Evolutionary conservation across 2,113 vertebrate genomes (phyloP).

Genomic region (Parus major): DNA sequence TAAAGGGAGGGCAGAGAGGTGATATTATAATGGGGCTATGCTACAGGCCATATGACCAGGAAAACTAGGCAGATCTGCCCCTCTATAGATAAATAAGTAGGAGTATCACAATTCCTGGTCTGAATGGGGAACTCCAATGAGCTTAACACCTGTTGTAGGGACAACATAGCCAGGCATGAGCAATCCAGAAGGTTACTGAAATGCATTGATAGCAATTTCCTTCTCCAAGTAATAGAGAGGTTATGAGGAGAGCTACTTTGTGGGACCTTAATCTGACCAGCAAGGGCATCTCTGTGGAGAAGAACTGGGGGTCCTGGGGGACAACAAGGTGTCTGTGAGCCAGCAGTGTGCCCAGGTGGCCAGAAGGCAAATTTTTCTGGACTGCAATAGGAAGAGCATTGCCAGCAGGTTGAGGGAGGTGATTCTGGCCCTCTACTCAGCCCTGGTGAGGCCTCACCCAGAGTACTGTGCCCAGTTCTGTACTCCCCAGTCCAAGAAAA

Average conservation of each 20-base stretch:
- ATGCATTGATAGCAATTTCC: neutral
- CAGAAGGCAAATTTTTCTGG: neutral
- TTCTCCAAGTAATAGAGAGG: neutral
- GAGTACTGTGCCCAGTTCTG: neutral
- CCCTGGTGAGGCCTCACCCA: neutral
- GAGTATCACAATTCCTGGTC: neutral
- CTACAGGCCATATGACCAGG: no score
- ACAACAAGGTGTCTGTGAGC: neutral
- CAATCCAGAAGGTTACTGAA: neutral
- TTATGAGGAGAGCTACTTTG: neutral
- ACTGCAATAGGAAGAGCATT: neutral
- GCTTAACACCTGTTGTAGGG: neutral
- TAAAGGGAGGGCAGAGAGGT: neutral
- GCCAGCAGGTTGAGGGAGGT: neutral
- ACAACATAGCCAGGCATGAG: neutral
- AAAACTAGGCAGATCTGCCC: neutral
- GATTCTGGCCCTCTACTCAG: neutral
- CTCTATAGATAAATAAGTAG: neutral
- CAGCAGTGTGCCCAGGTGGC: neutral
- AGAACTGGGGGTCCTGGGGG: neutral
- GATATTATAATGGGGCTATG: neutral
- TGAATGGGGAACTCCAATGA: neutral
- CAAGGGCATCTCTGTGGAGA: neutral
- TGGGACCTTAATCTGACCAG: neutral
- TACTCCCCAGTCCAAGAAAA: no score